Evolutionary conservation across 1,140 invertebrate species (phyloP), one percentile per base, ranked within the genome.

Genomic region (Maniola jurtina): DNA sequence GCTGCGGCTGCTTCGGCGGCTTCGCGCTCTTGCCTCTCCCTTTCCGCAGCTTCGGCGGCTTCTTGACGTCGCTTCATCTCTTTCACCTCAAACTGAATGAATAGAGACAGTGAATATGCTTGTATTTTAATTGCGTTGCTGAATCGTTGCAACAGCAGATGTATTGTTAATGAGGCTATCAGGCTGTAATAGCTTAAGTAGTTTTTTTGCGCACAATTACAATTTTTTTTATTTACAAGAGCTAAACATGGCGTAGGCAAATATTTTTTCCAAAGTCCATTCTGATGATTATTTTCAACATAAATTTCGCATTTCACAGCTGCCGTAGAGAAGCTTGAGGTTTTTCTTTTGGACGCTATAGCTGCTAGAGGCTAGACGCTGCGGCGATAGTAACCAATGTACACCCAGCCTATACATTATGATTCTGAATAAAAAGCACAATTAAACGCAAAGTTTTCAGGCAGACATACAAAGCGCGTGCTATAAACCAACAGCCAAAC

Each of bases 21-120:
- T 75, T 95, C 94, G 57, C 84, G 92, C 68, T 90, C 88, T 2
- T 70, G 77, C 10, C 91, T 84, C 92, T 94, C 91, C 62, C 92
- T 80, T 69, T 95, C 94, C 25, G 95, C 95, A 74, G 96, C 94
- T 80, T 97, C 96, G 42, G 95, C 95, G 79, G 96, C 95, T 91
- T 97, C 95, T 91, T 98, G 94, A 76, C 95, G 93, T 86, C 96
- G 93, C 92, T 98, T 97, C 91, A 97, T 94, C 92, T 99, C 98
- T 92, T 98, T 98, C 89, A 99, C 93, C 93, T 99, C 98, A 94
- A 98, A 99, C 98, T 99, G 65, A 25, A 64, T 9, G 2, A 11
- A 35, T 5, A 25, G 16, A 36, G 15, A 36, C 33, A n/a, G 50
- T 4, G 34, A 34, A 34, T 34, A 25, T 48, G 14, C 14, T n/a